phyloP scores from a whole-genome alignment of 2,113 vertebrate species.

The Rhipidura dahli region DNA sequence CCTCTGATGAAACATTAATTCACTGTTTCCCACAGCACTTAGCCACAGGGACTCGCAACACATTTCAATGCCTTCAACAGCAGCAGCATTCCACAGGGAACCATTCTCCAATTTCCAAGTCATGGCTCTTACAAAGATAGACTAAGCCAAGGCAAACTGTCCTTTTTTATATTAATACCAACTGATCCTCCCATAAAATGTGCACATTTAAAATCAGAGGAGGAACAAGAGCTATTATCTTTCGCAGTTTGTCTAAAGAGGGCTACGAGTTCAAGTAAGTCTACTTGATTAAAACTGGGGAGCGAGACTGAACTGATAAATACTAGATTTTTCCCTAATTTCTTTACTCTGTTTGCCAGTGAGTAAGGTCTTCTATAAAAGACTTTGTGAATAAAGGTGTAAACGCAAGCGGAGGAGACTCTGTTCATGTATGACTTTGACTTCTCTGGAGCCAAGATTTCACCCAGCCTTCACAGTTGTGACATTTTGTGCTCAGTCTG shows the following conservation, averaged over 20 bases:
- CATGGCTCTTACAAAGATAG: background rate
- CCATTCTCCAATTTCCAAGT: background rate
- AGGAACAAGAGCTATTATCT: background rate
- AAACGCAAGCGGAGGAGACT: background rate
- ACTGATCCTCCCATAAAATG: background rate
- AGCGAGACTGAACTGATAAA: background rate
- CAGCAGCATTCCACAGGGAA: slow-evolving; percentile 4
- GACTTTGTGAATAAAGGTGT: background rate
- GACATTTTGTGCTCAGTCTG: background rate
- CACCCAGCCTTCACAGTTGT: slow-evolving; percentile 7
- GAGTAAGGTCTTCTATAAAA: background rate
- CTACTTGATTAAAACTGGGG: background rate
- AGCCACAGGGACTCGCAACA: background rate
- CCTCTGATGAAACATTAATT: background rate
- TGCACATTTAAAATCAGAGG: background rate
- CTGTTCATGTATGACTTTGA: background rate
- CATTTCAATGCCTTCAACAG: background rate
- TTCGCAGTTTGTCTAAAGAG: background rate
- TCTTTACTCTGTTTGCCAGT: background rate
- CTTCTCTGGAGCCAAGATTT: background rate
- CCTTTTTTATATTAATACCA: background rate
- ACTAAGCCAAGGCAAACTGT: background rate
- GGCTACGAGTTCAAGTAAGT: background rate
- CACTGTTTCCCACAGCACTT: background rate
- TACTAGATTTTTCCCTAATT: background rate